Percentiles rank a stretch among this genome's conserved stretches.
These are phyloP conservation scores for Hermaeophaga mercurialis DNA, from an alignment of 2,888 invertebrate genomes.

Conservation along the genomic window DNA sequence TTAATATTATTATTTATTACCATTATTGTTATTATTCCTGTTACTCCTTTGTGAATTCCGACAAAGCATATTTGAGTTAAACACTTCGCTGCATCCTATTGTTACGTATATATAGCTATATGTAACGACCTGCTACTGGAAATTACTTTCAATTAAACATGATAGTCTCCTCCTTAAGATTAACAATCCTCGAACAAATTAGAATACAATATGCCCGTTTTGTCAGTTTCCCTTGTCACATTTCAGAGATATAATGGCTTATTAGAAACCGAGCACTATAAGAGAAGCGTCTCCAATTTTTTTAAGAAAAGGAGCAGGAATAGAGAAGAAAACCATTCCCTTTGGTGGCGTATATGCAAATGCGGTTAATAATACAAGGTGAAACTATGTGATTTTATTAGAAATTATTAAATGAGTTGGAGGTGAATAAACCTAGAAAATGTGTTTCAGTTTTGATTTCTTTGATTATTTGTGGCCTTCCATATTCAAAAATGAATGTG, in stretches of 20 bases:
- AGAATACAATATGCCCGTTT: slow-evolving; percentile 17
- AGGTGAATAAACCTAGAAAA: too few relatives aligned
- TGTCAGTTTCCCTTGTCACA: slow-evolving; percentile 15
- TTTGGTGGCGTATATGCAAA: slow-evolving; percentile 11
- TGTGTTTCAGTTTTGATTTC: too few relatives aligned
- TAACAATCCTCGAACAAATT: slow-evolving; percentile 19
- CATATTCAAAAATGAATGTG: too few relatives aligned
- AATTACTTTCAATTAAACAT: slow-evolving; percentile 17
- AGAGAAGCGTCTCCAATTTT: background rate
- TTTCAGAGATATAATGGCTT: slow-evolving; percentile 12
- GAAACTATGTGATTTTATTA: too few relatives aligned
- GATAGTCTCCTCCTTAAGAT: slow-evolving; percentile 5
- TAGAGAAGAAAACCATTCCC: slow-evolving; percentile 2
- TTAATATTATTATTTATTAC: too few relatives aligned
- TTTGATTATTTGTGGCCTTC: too few relatives aligned
- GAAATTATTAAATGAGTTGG: too few relatives aligned
- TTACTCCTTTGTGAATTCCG: background rate
- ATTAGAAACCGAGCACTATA: slow-evolving; percentile 13
- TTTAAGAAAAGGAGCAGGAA: background rate
- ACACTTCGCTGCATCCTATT: background rate
- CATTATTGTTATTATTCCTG: too few relatives aligned
- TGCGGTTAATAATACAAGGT: background rate
- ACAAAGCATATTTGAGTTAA: slow-evolving; percentile 4
- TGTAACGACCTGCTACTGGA: slow-evolving; percentile 14
- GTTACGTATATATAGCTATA: slow-evolving; percentile 1